phyloP scores from a whole-genome alignment of 2,113 vertebrate genomes.

The Erythrocercus mccallii region DNA sequence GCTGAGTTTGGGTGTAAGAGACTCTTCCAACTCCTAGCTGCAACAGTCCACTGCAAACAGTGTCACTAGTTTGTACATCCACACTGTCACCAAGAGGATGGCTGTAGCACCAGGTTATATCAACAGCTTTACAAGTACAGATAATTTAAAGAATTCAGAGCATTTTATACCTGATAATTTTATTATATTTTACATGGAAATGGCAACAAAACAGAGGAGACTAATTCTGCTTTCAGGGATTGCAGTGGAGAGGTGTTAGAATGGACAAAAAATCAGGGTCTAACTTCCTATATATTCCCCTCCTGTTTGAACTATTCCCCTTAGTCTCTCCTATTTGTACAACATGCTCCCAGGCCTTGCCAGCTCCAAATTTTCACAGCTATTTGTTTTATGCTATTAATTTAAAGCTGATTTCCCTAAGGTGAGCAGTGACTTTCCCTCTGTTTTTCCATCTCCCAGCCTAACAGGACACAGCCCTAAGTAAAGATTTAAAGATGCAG shows the following conservation, averaged over 20 bases:
- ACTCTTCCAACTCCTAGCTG: not conserved
- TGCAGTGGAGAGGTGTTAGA: not conserved
- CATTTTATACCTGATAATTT: not conserved
- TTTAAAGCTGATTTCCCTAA: constrained; percentile 9
- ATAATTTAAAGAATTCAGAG: not conserved
- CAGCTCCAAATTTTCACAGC: not conserved
- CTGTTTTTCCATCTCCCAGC: not conserved
- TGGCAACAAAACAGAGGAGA: not conserved
- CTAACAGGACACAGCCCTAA: not conserved
- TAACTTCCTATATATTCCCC: not conserved
- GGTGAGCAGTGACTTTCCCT: not conserved
- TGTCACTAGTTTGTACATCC: not conserved
- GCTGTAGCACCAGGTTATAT: not conserved
- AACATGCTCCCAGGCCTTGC: not conserved
- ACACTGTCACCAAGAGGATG: not conserved
- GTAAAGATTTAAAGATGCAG: not conserved
- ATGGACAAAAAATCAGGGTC: not conserved
- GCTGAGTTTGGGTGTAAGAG: not conserved
- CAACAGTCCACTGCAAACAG: not conserved
- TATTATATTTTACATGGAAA: not conserved
- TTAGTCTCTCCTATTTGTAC: not conserved
- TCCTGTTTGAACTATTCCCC: not conserved
- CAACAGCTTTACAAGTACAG: not conserved
- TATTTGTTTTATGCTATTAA: constrained; percentile 10
- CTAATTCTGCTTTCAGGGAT: not conserved